Evolutionary conservation across 2,888 invertebrate genomes (phyloP), one percentile per base, ranked within the genome.

Genomic region (Lasioglossum zephyrum): DNA sequence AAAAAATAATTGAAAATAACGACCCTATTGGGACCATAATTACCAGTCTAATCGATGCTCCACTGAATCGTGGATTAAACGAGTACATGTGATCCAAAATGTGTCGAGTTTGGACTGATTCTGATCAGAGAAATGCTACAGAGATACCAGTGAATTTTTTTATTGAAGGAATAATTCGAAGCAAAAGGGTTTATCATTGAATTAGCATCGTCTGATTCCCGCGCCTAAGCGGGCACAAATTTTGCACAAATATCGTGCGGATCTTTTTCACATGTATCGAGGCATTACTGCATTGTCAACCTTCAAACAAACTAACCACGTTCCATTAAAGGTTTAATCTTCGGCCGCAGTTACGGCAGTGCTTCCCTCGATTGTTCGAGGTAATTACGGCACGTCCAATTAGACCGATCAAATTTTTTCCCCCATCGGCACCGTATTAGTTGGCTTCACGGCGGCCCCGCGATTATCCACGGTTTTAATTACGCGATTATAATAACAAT

Each of bases 271-370:
- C 53, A 22, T 53, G 22, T 22, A 22, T 53, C 22, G 53, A 53
- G 22, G 22, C 8, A 22, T 22, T 53, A 22, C 53, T 9, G 53
- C 22, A 22, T 53, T 53, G 53, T 22, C 53, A 36, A 77, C 36
- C 44, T 47, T 73, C 31, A 36, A 69, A 60, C 16, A 18, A 73
- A 69, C 36, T 53, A 44, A n/a, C 39, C 31, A 13, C 16, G 74
- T 39, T 74, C 73, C 72, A 81, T 76, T 73, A 76, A 81, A 83
- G 70, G 76, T 49, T 53, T 76, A 81, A 81, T 83, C 53, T 80
- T 83, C 26, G 26, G 44, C 36, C 16, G 6, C 36, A 53, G 63
- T 83, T 76, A 26, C 72, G 16, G 72, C 49, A 2, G 47, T 47
- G 60, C 47, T 60, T 53, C 22, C 75, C 49, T 36, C 81, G 81